Percentiles rank a stretch among this genome's conserved stretches.
Conservation (phyloP, 2,113 vertebrate species). For the Limnothrissa miodon region DNA sequence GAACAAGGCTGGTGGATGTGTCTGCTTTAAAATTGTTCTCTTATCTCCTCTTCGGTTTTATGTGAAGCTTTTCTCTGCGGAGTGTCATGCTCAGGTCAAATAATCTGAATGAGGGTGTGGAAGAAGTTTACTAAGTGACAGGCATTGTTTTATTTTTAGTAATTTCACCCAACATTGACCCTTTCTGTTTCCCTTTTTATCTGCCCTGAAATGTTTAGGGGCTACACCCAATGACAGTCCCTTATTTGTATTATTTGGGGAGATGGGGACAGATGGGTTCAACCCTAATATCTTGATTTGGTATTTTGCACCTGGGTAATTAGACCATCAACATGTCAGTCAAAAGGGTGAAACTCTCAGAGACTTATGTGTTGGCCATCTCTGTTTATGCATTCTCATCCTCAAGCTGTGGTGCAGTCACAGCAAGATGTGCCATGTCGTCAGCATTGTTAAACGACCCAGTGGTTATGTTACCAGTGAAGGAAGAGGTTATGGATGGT, state of each 20-base stretch:
- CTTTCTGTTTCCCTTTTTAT: conserved; percentile 12
- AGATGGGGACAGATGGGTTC: background rate
- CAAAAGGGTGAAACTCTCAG: background rate
- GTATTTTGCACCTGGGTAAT: background rate
- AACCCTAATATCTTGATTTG: conserved; percentile 7
- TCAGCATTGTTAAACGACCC: conserved; percentile 55
- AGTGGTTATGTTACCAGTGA: conserved; percentile 57
- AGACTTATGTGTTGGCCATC: background rate
- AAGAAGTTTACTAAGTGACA: background rate
- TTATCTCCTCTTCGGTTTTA: background rate
- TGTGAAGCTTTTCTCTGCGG: background rate
- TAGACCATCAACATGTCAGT: background rate
- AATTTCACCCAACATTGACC: background rate
- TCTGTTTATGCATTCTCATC: background rate
- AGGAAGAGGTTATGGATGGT: conserved; percentile 25
- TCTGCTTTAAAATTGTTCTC: background rate
- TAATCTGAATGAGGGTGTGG: background rate
- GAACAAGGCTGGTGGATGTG: conserved; percentile 32
- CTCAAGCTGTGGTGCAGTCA: conserved; percentile 43
- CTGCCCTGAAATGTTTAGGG: conserved; percentile 32
- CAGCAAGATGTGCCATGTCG: conserved; percentile 40
- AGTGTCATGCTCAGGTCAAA: background rate
- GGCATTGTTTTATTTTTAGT: background rate
- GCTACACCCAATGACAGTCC: conserved; percentile 5
- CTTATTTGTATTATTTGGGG: conserved; percentile 32